These are phyloP conservation scores for Drosophila glabriapex DNA, from an alignment of 2,888 invertebrate species.

Conservation along the genomic window DNA sequence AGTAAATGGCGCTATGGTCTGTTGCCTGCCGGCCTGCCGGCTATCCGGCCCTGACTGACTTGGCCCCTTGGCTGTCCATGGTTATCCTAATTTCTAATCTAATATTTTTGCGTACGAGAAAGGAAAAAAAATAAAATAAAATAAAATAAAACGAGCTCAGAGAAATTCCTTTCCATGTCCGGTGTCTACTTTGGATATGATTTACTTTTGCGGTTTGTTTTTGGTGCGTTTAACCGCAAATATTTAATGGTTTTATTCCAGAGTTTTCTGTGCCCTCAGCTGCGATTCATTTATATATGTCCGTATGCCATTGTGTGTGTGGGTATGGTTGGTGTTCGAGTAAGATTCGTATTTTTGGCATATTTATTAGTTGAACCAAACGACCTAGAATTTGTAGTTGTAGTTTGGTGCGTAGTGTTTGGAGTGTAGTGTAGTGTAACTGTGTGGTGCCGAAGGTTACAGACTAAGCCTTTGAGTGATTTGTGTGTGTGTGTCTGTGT, in stretches of 20 bases:
- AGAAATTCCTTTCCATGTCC: constrained; percentile 67
- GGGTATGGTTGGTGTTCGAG: constrained; percentile 14
- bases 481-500: neutral
- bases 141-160: constrained; percentile 27
- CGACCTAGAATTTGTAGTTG: constrained; percentile 58
- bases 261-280: constrained; percentile 53
- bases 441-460: constrained; percentile 13
- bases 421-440: constrained; percentile 4
- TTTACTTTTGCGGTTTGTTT: constrained; percentile 78
- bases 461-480: constrained; percentile 29
- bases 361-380: constrained; percentile 73
- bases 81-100: constrained; percentile 80
- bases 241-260: constrained; percentile 80
- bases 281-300: constrained; percentile 74
- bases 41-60: constrained; percentile 17
- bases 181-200: constrained; percentile 71
- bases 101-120: constrained; percentile 73
- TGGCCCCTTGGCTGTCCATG: constrained; percentile 43
- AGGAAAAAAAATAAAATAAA: neutral
- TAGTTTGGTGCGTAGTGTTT: constrained; percentile 10
- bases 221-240: constrained; percentile 81
- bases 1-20: constrained; percentile 71
- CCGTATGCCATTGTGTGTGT: constrained; percentile 17
- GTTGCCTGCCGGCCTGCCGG: constrained; percentile 58
- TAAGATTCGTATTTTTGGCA: constrained; percentile 62